Conservation (phyloP, 1,140 invertebrate species). For the Drosophila ironensis region DNA sequence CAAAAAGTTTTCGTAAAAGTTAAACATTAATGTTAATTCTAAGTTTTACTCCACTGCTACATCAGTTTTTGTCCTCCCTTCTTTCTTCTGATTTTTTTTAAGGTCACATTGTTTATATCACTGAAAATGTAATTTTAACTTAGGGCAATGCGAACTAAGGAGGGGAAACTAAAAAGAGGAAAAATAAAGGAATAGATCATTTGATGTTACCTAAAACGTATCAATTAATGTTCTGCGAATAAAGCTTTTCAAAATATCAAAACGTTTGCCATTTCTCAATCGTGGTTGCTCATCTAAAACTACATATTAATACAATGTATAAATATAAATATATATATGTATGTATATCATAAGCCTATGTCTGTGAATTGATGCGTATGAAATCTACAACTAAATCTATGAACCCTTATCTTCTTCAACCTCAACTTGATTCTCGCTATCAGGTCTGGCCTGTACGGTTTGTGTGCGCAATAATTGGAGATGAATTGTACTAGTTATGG, state of each 20-base stretch:
- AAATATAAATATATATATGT: slow-evolving; percentile 24
- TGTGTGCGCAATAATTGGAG: slow-evolving; percentile 47
- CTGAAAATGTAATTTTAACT: slow-evolving; percentile 64
- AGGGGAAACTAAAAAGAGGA: slow-evolving; percentile 11
- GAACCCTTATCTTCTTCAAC: slow-evolving; percentile 41
- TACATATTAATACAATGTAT: slow-evolving; percentile 23
- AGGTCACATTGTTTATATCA: slow-evolving; percentile 78
- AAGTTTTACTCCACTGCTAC: slow-evolving; percentile 43
- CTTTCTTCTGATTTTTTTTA: slow-evolving; percentile 59
- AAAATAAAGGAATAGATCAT: slow-evolving; percentile 26
- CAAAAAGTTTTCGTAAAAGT: slow-evolving; percentile 65
- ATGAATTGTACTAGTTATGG: slow-evolving; percentile 52
- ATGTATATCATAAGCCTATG: slow-evolving; percentile 36
- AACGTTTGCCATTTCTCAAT: slow-evolving; percentile 25
- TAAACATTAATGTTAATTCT: slow-evolving; percentile 50
- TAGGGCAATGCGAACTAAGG: slow-evolving; percentile 36
- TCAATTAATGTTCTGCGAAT: slow-evolving; percentile 41
- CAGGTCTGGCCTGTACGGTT: slow-evolving; percentile 15
- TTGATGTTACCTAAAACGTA: slow-evolving; percentile 32
- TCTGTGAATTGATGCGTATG: slow-evolving; percentile 41
- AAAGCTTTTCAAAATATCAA: slow-evolving; percentile 69
- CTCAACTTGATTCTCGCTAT: slow-evolving; percentile 28
- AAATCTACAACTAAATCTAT: slow-evolving; percentile 56
- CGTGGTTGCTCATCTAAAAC: slow-evolving; percentile 18
- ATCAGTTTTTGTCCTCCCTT: slow-evolving; percentile 40